Conservation (phyloP, 2,888 invertebrate genomes). For the Gisinianus flammeolus region DNA sequence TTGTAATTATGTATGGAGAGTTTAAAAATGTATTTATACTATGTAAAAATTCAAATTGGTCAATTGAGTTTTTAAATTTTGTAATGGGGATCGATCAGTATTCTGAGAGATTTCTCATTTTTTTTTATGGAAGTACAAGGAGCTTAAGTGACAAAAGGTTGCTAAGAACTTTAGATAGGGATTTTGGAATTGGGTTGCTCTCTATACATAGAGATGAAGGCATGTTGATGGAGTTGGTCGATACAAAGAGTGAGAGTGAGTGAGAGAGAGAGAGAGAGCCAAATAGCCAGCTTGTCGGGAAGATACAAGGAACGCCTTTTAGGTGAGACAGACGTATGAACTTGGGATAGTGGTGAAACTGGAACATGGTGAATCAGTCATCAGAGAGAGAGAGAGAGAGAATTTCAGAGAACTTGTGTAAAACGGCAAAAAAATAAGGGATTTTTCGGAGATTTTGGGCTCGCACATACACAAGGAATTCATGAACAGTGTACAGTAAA, state of each 20-base stretch:
- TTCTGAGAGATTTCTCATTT: no score
- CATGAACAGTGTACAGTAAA: no score
- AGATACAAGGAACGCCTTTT: constrained; percentile 26
- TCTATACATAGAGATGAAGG: constrained; percentile 1
- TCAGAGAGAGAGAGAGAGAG: constrained; percentile 1
- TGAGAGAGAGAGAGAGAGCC: neutral
- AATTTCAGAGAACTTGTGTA: neutral
- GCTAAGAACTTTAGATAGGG: neutral
- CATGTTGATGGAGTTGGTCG: constrained; percentile 11
- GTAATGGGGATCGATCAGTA: no score
- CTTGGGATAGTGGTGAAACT: constrained; percentile 11
- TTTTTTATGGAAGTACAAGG: neutral
- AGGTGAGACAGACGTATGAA: constrained; percentile 18
- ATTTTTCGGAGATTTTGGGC: neutral
- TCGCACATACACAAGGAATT: neutral
- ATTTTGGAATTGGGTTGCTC: constrained; percentile 1
- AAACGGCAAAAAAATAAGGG: constrained; percentile 19
- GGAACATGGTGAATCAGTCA: constrained; percentile 8
- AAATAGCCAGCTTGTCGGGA: neutral
- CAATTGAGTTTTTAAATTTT: no score
- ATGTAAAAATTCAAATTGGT: no score
- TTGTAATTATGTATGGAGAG: no score
- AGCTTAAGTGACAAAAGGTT: neutral
- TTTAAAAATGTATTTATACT: no score
- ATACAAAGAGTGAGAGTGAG: neutral